Percentiles rank a stretch among this genome's conserved stretches.
phyloP scores from a whole-genome alignment of 2,797 vertebrate species.

The Enteromius radiatus region DNA sequence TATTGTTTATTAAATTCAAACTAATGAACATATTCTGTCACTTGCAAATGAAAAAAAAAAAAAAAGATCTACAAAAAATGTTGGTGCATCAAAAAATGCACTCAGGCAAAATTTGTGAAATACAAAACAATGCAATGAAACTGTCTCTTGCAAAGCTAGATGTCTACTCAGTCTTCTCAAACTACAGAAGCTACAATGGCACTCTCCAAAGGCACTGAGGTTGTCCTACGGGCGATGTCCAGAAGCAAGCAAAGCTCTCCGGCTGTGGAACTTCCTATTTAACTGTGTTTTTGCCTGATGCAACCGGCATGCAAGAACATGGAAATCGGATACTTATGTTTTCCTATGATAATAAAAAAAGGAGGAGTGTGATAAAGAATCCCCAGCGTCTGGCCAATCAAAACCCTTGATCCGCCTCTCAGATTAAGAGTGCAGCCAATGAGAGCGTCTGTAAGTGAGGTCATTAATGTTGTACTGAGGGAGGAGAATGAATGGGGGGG shows the following conservation, averaged over 20 bases:
- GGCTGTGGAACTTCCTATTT: constrained; percentile 72
- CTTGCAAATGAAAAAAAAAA: constrained; percentile 45
- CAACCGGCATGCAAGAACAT: constrained; percentile 76
- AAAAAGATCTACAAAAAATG: constrained; percentile 58
- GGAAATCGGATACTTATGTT: constrained; percentile 74
- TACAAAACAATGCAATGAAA: constrained; percentile 19
- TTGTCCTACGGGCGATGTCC: constrained; percentile 50
- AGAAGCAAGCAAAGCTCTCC: constrained; percentile 61
- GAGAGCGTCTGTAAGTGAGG: constrained; percentile 60
- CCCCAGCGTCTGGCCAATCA: constrained; percentile 71
- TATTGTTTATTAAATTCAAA: constrained; percentile 69
- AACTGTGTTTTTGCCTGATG: constrained; percentile 77
- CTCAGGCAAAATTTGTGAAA: background rate
- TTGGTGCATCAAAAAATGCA: constrained; percentile 68
- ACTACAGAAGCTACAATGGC: background rate
- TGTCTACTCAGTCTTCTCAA: constrained; percentile 15
- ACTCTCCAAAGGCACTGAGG: constrained; percentile 36
- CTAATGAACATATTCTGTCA: constrained; percentile 79
- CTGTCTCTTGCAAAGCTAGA: constrained; percentile 36
- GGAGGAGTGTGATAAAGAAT: constrained; percentile 70
- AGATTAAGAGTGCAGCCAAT: constrained; percentile 65
- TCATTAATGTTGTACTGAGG: constrained; percentile 47
- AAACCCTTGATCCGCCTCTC: constrained; percentile 23
- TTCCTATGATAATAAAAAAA: constrained; percentile 69
- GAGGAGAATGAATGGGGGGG: constrained; percentile 52